A percentile compares a stretch with the other conserved stretches of the same genome.
Conservation (phyloP, 2,888 invertebrate species). For the Lordiphosa andalusiaca region DNA sequence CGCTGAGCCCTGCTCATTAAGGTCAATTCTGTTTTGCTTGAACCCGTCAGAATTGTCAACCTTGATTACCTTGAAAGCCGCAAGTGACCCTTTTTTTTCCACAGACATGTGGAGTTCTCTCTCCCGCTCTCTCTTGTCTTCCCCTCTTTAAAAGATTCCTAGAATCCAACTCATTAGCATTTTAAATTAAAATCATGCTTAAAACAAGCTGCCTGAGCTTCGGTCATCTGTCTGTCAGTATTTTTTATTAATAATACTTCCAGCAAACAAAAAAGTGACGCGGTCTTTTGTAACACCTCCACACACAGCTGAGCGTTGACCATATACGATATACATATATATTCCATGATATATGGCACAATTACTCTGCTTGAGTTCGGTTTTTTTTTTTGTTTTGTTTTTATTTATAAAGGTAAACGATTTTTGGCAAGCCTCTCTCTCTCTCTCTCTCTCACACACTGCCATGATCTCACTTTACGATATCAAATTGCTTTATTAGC, state of each 20-base stretch:
- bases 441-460: slow-evolving; percentile 14
- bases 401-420: slow-evolving; percentile 13
- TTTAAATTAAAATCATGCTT: slow-evolving; percentile 48
- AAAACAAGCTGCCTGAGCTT: slow-evolving; percentile 35
- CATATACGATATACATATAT: slow-evolving; percentile 37
- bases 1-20: slow-evolving; percentile 40
- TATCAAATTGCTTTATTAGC: slow-evolving; percentile 71
- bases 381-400: slow-evolving; percentile 32
- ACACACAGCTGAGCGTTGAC: slow-evolving; percentile 38
- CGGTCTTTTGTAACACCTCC: slow-evolving; percentile 55
- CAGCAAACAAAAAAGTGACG: slow-evolving; percentile 32
- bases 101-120: slow-evolving; percentile 30
- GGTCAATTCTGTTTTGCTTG: slow-evolving; percentile 42
- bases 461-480: slow-evolving; percentile 65
- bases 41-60: slow-evolving; percentile 40
- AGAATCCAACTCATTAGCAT: slow-evolving; percentile 53
- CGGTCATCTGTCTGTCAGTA: slow-evolving; percentile 10
- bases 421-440: slow-evolving; percentile 12
- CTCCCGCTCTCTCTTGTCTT: slow-evolving; percentile 20
- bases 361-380: slow-evolving; percentile 22
- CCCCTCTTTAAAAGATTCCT: slow-evolving; percentile 12
- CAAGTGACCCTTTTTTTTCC: slow-evolving; percentile 47
- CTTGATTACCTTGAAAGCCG: slow-evolving; percentile 60
- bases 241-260: too few relatives aligned
- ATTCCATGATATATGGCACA: slow-evolving; percentile 40